phyloP scores from a whole-genome alignment of 2,113 vertebrate species.

The Probosciger aterrimus region DNA sequence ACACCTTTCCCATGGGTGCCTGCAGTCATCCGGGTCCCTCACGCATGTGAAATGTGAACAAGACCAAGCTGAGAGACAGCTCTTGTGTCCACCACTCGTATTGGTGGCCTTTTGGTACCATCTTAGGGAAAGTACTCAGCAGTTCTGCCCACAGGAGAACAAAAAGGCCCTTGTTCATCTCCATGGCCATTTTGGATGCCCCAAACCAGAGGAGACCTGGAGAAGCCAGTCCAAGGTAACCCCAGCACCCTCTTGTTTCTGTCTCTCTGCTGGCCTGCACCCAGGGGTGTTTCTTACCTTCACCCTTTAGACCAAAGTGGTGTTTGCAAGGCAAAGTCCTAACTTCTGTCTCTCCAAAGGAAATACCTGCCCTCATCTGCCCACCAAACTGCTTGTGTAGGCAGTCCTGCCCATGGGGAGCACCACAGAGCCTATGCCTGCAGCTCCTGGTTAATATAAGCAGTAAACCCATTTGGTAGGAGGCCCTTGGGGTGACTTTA shows the following conservation, averaged over 20 bases:
- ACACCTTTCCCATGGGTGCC: not conserved
- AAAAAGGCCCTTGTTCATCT: not conserved
- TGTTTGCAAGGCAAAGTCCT: not conserved
- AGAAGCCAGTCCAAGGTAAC: not conserved
- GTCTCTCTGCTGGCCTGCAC: not conserved
- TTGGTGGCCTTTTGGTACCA: not conserved
- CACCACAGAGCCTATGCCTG: not conserved
- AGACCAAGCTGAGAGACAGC: not conserved
- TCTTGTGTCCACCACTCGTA: fast-evolving
- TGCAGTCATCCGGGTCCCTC: not conserved
- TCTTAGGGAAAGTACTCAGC: not conserved
- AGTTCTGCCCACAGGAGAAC: not conserved
- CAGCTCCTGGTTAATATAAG: not conserved
- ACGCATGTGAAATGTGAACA: fast-evolving
- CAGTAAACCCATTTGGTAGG: not conserved
- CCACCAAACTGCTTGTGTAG: not conserved
- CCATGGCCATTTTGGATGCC: not conserved
- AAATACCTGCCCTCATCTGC: not conserved
- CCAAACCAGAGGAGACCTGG: not conserved
- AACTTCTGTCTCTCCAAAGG: not conserved
- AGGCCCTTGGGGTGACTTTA: not conserved
- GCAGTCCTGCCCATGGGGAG: not conserved
- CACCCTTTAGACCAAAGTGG: not conserved
- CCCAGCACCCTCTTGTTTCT: not conserved
- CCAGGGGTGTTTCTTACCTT: not conserved